These are phyloP conservation scores for Muscidifurax raptorellus DNA, from an alignment of 1,140 invertebrate species.

Conservation along the genomic window DNA sequence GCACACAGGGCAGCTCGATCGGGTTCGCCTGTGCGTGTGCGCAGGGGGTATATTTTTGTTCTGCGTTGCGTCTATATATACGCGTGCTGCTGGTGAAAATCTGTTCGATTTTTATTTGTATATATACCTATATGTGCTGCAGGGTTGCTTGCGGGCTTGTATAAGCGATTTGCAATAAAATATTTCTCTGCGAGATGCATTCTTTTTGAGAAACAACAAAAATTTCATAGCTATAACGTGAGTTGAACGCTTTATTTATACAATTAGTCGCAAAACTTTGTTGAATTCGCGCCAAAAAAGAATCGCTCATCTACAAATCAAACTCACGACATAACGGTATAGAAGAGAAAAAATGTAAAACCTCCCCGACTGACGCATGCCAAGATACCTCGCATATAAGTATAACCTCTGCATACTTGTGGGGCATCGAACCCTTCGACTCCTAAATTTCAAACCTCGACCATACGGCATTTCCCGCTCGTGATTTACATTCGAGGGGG, in stretches of 20 bases:
- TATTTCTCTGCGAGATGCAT: no score
- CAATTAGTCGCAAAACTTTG: no score
- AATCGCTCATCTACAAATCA: no score
- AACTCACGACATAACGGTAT: no score
- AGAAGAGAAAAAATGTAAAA: not conserved
- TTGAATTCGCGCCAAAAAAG: no score
- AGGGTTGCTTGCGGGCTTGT: not conserved
- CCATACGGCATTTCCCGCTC: slow-evolving; percentile 11
- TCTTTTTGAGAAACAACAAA: no score
- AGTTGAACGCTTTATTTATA: no score
- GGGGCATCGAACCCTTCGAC: slow-evolving; percentile 25
- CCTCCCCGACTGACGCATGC: no score
- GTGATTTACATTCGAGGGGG: slow-evolving; percentile 27
- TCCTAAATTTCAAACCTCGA: not conserved
- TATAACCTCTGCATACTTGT: not conserved
- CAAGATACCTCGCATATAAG: no score
- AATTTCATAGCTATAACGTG: no score
- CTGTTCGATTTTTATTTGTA: slow-evolving; percentile 7
- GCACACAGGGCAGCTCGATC: slow-evolving; percentile 52
- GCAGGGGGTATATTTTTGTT: slow-evolving; percentile 1
- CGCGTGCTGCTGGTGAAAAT: slow-evolving; percentile 8
- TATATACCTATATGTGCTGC: no score
- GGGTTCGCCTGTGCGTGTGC: not conserved
- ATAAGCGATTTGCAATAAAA: not conserved
- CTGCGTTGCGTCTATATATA: not conserved